phyloP scores from a whole-genome alignment of 2,888 invertebrate species.

The Chymomyza fuscimana region DNA sequence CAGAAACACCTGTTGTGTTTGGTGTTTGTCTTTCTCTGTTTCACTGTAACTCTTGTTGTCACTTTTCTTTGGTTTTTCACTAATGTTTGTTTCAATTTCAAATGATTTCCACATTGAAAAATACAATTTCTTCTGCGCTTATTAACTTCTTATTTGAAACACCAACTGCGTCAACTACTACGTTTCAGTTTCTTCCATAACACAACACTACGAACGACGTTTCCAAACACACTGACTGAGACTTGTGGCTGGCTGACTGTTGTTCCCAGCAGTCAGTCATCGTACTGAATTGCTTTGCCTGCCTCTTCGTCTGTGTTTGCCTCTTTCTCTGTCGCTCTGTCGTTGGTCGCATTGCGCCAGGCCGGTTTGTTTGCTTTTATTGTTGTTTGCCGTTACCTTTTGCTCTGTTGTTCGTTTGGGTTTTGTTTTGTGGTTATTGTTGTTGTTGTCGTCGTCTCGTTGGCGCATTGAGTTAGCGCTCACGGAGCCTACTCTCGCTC shows the following conservation, averaged over 20 bases:
- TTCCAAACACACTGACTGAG: constrained; percentile 70
- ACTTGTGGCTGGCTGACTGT: constrained; percentile 3
- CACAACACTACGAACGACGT: constrained; percentile 60
- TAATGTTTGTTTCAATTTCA: neutral
- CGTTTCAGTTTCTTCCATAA: constrained; percentile 46
- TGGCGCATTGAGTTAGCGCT: constrained; percentile 25
- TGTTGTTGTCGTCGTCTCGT: constrained; percentile 32
- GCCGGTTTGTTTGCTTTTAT: constrained; percentile 22
- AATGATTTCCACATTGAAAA: neutral
- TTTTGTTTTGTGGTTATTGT: constrained; percentile 14
- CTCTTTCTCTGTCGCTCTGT: constrained; percentile 36
- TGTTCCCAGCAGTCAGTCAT: constrained; percentile 15
- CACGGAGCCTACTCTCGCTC: neutral
- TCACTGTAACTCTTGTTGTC: no score
- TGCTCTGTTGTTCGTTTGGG: neutral
- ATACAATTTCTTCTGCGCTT: neutral
- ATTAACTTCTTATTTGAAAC: neutral
- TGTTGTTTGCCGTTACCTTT: constrained; percentile 8
- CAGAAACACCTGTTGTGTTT: no score
- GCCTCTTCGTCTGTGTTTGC: constrained; percentile 24
- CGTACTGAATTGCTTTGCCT: constrained; percentile 1
- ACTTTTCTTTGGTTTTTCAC: no score
- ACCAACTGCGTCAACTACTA: neutral
- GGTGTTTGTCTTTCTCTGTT: no score
- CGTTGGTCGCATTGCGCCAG: constrained; percentile 22